Percentiles rank a stretch among this genome's conserved stretches.
phyloP scores from a whole-genome alignment of 2,113 vertebrate species.

The Pedetes capensis region DNA sequence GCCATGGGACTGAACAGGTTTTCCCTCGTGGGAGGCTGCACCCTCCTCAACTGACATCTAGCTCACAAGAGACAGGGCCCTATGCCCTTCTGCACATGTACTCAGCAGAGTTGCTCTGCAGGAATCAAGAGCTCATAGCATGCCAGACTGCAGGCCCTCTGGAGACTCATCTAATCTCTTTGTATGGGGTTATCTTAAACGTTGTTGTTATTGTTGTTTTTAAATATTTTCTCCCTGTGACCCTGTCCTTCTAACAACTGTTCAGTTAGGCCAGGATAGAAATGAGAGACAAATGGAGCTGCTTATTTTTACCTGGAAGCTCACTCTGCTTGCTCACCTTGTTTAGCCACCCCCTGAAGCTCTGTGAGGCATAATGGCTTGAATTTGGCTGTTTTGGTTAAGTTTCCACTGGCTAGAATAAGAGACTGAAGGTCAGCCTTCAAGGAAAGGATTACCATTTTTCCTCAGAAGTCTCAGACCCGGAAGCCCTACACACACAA shows the following conservation, averaged over 20 bases:
- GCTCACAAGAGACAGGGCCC: not conserved
- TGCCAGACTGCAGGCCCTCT: not conserved
- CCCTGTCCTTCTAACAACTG: not conserved
- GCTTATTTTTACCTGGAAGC: not conserved
- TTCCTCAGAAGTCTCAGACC: not conserved
- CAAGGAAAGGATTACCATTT: not conserved
- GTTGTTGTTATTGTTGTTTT: not conserved
- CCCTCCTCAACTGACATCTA: not conserved
- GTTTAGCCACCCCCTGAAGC: not conserved
- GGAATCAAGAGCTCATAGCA: not conserved
- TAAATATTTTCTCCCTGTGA: not conserved
- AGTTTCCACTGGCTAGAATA: not conserved
- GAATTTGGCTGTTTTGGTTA: not conserved
- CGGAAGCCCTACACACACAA: not conserved
- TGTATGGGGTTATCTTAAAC: not conserved
- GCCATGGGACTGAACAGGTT: not conserved
- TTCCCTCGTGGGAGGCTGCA: not conserved
- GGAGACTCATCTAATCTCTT: not conserved
- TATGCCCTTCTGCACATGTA: not conserved
- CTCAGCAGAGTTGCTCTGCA: not conserved
- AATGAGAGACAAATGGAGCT: not conserved
- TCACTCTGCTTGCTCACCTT: not conserved
- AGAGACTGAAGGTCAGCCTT: not conserved
- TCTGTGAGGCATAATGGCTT: not conserved
- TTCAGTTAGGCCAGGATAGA: not conserved